Conservation (phyloP, 2,113 vertebrate genomes). For the Cyrtonyx montezumae region DNA sequence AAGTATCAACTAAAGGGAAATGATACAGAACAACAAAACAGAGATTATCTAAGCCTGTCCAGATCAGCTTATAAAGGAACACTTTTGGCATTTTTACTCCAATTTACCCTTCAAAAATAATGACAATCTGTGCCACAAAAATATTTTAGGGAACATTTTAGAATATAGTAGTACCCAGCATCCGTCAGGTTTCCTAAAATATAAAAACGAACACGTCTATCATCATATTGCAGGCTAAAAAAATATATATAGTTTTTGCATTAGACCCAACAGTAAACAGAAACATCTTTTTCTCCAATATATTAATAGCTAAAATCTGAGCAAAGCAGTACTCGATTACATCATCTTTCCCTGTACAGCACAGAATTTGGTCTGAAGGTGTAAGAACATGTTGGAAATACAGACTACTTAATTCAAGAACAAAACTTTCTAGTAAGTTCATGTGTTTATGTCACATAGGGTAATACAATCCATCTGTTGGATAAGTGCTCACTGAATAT, state of each 20-base stretch:
- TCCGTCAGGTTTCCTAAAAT: neutral
- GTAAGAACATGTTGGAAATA: conserved; percentile 1
- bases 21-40: neutral
- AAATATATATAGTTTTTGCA: neutral
- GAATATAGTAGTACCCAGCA: neutral
- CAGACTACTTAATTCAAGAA: conserved; percentile 10
- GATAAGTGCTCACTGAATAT: conserved; percentile 36
- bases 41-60: neutral
- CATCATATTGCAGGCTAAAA: neutral
- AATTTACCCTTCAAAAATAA: neutral
- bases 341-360: neutral
- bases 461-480: conserved; percentile 32
- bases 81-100: neutral
- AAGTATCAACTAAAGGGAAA: neutral
- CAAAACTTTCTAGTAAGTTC: neutral
- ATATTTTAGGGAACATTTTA: neutral
- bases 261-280: neutral
- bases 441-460: neutral
- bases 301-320: neutral
- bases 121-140: neutral
- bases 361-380: neutral
- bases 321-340: neutral
- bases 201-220: neutral
- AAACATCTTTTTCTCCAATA: neutral
- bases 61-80: neutral